A percentile compares a stretch with the other conserved stretches of the same genome.
phyloP scores from a whole-genome alignment of 1,140 invertebrate species.

The Oryctes rhinoceros region DNA sequence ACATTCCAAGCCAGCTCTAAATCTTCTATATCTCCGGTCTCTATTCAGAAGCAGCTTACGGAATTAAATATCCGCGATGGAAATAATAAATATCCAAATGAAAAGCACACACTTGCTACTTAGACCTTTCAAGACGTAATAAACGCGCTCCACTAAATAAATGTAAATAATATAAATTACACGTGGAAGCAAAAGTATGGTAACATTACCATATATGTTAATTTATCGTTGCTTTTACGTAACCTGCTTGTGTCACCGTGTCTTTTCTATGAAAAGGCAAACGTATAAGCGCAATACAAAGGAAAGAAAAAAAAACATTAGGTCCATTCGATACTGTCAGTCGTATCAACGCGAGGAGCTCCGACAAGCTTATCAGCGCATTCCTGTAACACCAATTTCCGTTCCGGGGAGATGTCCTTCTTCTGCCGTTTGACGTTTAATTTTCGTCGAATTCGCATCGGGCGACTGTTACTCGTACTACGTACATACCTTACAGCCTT shows the following conservation, averaged over 20 bases:
- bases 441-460: neutral
- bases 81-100: no score
- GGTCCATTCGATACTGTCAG: neutral
- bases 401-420: slow-evolving; percentile 18
- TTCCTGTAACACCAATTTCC: slow-evolving; percentile 33
- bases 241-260: neutral
- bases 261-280: slow-evolving; percentile 1
- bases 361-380: slow-evolving; percentile 33
- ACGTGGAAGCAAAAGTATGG: neutral
- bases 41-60: no score
- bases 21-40: no score
- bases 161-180: slow-evolving; percentile 18
- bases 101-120: no score
- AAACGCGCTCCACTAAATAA: slow-evolving; percentile 3
- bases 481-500: neutral
- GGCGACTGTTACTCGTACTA: neutral
- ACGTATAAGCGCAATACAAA: neutral
- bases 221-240: slow-evolving; percentile 11
- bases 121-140: neutral
- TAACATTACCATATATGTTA: slow-evolving; percentile 22
- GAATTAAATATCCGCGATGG: no score
- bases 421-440: slow-evolving; percentile 7
- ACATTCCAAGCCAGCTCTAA: no score
- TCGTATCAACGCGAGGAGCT: neutral
- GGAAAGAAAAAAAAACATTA: neutral